These are phyloP conservation scores for Corythornis madagascariensis DNA, from an alignment of 2,113 vertebrate genomes.

Conservation along the genomic window DNA sequence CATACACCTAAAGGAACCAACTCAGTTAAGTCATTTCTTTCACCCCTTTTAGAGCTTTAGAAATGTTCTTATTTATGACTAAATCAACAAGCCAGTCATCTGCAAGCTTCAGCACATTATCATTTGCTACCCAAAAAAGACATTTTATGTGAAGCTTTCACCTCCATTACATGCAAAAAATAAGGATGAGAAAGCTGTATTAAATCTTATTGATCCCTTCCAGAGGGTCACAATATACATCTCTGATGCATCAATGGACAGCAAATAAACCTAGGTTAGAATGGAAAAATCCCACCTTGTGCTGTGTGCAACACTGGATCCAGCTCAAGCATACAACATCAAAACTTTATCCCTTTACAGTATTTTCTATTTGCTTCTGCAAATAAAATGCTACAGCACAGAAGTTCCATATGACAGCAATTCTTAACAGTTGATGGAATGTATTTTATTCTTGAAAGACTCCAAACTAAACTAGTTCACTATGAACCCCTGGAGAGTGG, in stretches of 20 bases:
- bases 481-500: rapidly evolving
- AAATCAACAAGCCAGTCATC: background rate
- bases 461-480: background rate
- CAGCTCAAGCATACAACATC: background rate
- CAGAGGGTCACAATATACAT: background rate
- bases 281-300: background rate
- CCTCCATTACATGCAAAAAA: background rate
- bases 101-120: background rate
- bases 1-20: background rate
- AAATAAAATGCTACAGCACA: background rate
- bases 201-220: background rate
- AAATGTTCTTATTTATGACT: background rate
- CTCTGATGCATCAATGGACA: background rate
- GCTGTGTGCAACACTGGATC: background rate
- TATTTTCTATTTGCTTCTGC: background rate
- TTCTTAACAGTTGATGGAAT: background rate
- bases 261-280: background rate
- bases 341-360: background rate
- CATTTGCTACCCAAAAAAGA: background rate
- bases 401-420: background rate
- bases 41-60: background rate
- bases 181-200: background rate
- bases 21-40: background rate
- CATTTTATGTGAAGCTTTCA: background rate
- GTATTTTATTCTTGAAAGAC: background rate